Evolutionary conservation across 2,888 invertebrate genomes (phyloP).

Genomic region (Cistogaster globosa): DNA sequence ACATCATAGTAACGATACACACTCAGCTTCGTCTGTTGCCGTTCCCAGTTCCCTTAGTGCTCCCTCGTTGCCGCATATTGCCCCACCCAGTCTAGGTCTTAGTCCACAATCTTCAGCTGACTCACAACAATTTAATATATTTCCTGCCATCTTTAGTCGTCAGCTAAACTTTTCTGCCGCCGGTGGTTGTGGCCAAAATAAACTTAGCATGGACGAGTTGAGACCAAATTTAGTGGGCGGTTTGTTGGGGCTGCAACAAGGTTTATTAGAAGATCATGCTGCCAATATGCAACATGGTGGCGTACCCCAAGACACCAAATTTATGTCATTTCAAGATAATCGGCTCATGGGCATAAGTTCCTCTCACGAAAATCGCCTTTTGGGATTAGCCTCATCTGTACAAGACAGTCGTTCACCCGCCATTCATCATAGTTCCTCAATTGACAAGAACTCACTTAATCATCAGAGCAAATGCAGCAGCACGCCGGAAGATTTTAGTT

Average conservation of each 20-base stretch:
- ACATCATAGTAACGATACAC: conserved; percentile 74
- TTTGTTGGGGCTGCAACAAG: conserved; percentile 89
- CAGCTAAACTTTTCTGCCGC: conserved; percentile 90
- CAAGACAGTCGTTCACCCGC: conserved; percentile 84
- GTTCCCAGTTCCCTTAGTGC: conserved; percentile 75
- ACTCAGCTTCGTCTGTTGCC: conserved; percentile 73
- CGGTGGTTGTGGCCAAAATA: conserved; percentile 88
- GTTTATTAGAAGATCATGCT: conserved; percentile 91
- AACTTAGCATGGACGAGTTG: conserved; percentile 92
- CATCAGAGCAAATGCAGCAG: conserved; percentile 90
- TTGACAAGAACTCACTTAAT: conserved; percentile 84
- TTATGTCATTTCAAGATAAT: conserved; percentile 84
- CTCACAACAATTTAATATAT: conserved; percentile 91
- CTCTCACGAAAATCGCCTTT: conserved; percentile 82
- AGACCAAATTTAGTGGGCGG: conserved; percentile 92
- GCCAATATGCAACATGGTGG: conserved; percentile 82
- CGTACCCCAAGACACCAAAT: conserved; percentile 82
- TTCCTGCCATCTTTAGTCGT: conserved; percentile 94
- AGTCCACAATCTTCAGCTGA: conserved; percentile 83
- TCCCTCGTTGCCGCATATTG: conserved; percentile 77
- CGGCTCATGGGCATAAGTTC: conserved; percentile 83
- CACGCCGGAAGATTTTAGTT: conserved; percentile 94
- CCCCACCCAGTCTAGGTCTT: conserved; percentile 80
- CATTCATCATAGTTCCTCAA: conserved; percentile 77
- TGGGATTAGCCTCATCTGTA: conserved; percentile 83